Evolutionary conservation across 2,797 vertebrate genomes (phyloP).

Genomic region (Hyperoplus immaculatus): DNA sequence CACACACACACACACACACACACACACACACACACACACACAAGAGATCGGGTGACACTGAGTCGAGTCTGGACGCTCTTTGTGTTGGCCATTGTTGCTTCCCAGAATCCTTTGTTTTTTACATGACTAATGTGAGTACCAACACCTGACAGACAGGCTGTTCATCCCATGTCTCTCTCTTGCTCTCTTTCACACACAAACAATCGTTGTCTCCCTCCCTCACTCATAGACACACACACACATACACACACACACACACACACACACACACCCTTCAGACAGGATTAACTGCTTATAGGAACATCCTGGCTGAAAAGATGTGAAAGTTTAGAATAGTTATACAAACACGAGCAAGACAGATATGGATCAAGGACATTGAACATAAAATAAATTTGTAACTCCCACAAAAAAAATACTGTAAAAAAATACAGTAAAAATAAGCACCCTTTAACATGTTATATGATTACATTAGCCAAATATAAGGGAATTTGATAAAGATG

Average conservation of each 20-base stretch:
- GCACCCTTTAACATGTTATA: neutral
- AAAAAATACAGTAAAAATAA: no score
- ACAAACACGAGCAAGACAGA: neutral
- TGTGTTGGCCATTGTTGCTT: slow-evolving; percentile 74
- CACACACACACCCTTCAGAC: slow-evolving; percentile 17
- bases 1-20: slow-evolving; percentile 30
- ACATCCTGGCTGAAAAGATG: slow-evolving; percentile 20
- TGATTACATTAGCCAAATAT: neutral
- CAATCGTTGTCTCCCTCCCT: neutral
- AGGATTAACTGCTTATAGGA: slow-evolving; percentile 28
- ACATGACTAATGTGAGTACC: slow-evolving; percentile 80
- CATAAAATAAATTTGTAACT: neutral
- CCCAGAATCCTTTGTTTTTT: slow-evolving; percentile 76
- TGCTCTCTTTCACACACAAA: neutral
- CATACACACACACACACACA: neutral
- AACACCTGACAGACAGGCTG: slow-evolving; percentile 80
- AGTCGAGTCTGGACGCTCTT: slow-evolving; percentile 77
- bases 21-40: slow-evolving; percentile 42
- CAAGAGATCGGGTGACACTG: slow-evolving; percentile 72
- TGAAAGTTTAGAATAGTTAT: neutral
- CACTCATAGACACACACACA: slow-evolving; percentile 1
- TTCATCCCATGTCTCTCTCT: slow-evolving; percentile 44
- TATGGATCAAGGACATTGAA: neutral
- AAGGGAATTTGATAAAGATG: neutral
- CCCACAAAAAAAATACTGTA: no score